These are phyloP conservation scores for Balearica regulorum DNA, from an alignment of 2,797 vertebrate species.

Conservation along the genomic window DNA sequence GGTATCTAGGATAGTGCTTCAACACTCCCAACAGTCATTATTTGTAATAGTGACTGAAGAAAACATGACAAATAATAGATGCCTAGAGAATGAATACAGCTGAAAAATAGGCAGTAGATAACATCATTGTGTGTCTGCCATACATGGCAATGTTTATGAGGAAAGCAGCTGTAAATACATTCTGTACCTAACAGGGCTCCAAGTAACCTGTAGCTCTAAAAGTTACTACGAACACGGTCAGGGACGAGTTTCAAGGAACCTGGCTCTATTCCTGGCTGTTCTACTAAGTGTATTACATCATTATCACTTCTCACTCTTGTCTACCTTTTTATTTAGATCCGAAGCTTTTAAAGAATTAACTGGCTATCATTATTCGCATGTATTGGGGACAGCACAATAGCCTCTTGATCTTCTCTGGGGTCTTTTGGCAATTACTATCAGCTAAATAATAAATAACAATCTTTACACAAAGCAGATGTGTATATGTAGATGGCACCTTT, in stretches of 20 bases:
- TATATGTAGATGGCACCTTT: neutral
- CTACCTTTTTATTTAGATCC: neutral
- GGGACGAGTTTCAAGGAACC: neutral
- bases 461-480: neutral
- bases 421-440: neutral
- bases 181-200: neutral
- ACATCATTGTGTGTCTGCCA: neutral
- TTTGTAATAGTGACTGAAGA: neutral
- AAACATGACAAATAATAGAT: neutral
- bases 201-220: neutral
- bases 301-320: neutral
- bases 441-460: neutral
- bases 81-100: neutral
- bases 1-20: neutral
- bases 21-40: neutral
- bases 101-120: neutral
- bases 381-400: neutral
- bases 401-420: neutral
- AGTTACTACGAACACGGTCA: neutral
- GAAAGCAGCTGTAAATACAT: neutral
- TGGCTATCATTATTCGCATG: fast-evolving
- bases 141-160: neutral
- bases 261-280: neutral
- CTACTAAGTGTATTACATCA: neutral
- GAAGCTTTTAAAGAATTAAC: neutral